phyloP scores from a whole-genome alignment of 2,113 vertebrate genomes.

The Coptodon bakossiorum region DNA sequence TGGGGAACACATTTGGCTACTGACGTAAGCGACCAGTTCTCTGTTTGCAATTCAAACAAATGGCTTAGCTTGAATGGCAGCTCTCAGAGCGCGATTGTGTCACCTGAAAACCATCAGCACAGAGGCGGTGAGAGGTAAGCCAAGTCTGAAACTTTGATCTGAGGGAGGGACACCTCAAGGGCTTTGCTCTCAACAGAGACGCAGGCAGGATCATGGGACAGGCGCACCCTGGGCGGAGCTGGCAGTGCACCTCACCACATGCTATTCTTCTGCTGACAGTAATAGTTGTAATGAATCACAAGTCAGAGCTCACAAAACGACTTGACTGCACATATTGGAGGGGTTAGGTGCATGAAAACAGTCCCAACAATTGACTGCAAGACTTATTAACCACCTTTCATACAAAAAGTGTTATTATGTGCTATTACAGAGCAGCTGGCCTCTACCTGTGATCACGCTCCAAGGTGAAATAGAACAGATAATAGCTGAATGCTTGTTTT shows the following conservation, averaged over 20 bases:
- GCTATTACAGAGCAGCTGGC: neutral
- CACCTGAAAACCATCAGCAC: constrained; percentile 43
- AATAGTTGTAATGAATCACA: neutral
- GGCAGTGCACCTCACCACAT: neutral
- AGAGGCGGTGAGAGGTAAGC: neutral
- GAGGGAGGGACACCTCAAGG: neutral
- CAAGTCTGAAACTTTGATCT: constrained; percentile 2
- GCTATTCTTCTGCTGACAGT: neutral
- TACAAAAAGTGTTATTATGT: neutral
- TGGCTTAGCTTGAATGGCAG: constrained; percentile 1
- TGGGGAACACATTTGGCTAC: neutral
- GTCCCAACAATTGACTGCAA: neutral
- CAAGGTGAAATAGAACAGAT: neutral
- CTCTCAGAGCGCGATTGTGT: neutral
- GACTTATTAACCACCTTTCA: neutral
- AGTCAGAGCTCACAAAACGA: neutral
- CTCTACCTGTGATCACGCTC: neutral
- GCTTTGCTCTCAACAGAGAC: neutral
- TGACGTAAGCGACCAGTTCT: neutral
- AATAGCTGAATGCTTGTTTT: neutral
- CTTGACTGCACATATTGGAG: neutral
- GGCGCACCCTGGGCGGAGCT: neutral
- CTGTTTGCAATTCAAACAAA: neutral
- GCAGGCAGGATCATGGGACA: neutral
- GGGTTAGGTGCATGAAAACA: neutral